Percentiles rank a stretch among this genome's conserved stretches.
phyloP scores from a whole-genome alignment of 2,113 vertebrate species.

The Sciurus niger region DNA sequence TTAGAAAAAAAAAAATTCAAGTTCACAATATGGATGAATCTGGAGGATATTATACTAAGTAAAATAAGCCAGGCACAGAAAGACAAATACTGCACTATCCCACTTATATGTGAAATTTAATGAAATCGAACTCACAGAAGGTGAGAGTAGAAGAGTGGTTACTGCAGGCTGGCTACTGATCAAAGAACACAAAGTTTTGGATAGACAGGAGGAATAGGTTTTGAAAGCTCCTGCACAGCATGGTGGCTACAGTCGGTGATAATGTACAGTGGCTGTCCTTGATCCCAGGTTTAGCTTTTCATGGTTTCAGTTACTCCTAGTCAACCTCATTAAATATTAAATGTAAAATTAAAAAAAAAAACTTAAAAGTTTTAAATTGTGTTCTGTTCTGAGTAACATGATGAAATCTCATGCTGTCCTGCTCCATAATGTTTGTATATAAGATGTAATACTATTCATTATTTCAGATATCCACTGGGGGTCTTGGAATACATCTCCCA shows the following conservation, averaged over 20 bases:
- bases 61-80: background rate
- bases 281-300: background rate
- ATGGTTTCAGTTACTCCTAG: background rate
- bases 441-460: background rate
- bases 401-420: background rate
- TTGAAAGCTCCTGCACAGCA: background rate
- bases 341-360: background rate
- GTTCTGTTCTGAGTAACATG: background rate
- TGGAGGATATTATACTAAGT: background rate
- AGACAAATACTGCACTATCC: background rate
- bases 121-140: background rate
- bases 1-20: background rate
- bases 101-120: background rate
- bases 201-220: background rate
- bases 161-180: background rate
- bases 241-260: background rate
- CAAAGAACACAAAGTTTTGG: background rate
- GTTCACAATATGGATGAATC: background rate
- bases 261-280: background rate
- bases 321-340: background rate
- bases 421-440: background rate
- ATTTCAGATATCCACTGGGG: background rate
- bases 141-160: background rate
- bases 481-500: background rate
- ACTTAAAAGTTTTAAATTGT: background rate